phyloP scores from a whole-genome alignment of 2,113 vertebrate genomes.

The Planiliza haematocheilus region DNA sequence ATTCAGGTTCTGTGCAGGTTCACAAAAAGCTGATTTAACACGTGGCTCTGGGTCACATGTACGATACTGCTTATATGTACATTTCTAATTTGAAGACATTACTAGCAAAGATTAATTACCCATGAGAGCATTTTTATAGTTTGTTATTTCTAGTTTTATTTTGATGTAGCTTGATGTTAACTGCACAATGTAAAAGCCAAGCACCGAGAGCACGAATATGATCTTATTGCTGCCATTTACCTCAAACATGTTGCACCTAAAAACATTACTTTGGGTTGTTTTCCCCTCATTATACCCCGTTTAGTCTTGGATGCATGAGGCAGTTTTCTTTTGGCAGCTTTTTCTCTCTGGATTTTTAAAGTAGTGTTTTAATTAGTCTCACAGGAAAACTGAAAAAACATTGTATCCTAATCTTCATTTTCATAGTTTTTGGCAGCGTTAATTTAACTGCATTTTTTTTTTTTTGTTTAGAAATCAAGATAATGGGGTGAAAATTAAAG shows the following conservation, averaged over 20 bases:
- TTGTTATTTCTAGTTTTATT: slow-evolving; percentile 1
- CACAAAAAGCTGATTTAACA: not conserved
- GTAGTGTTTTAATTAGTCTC: slow-evolving; percentile 26
- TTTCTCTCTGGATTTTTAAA: not conserved
- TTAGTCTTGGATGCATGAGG: not conserved
- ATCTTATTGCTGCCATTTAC: not conserved
- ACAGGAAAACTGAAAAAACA: slow-evolving; percentile 25
- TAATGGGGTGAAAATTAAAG: not conserved
- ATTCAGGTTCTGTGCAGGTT: not conserved
- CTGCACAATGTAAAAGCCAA: not conserved
- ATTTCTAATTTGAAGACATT: not conserved
- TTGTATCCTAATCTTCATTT: not conserved
- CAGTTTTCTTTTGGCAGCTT: not conserved
- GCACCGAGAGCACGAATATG: not conserved
- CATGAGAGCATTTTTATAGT: no score
- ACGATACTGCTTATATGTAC: not conserved
- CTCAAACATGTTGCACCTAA: not conserved
- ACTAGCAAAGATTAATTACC: not conserved
- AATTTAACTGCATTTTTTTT: slow-evolving; percentile 6
- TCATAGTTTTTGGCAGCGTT: not conserved
- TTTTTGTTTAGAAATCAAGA: not conserved
- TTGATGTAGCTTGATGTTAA: not conserved
- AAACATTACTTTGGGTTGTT: slow-evolving; percentile 5
- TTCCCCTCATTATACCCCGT: slow-evolving; percentile 13
- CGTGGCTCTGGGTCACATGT: not conserved